These are phyloP conservation scores for Proteles cristata DNA, from an alignment of 2,113 vertebrate species.

Conservation along the genomic window DNA sequence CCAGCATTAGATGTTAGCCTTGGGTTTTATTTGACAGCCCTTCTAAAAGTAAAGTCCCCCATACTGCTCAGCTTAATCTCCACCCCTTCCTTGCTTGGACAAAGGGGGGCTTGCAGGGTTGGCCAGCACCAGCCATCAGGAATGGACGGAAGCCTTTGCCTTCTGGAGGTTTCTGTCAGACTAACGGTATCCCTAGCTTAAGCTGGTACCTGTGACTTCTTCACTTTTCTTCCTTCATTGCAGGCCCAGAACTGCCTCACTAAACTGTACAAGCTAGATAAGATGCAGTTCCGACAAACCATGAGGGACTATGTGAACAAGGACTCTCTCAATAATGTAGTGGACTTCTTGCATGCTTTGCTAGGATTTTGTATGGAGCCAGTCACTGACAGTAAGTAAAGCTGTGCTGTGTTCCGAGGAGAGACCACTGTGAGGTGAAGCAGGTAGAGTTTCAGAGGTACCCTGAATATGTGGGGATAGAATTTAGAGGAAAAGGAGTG, in stretches of 20 bases:
- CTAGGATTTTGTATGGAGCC: conserved; percentile 99
- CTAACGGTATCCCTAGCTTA: not conserved
- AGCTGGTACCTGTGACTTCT: conserved; percentile 71
- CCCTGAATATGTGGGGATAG: not conserved
- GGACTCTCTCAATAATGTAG: conserved; percentile 99
- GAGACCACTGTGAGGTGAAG: not conserved
- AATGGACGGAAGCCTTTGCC: not conserved
- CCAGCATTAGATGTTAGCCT: not conserved
- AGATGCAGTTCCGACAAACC: conserved; percentile 97
- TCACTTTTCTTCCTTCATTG: conserved; percentile 81
- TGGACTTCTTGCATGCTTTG: conserved; percentile 99
- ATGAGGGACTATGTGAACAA: conserved; percentile 99
- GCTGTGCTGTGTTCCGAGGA: not conserved
- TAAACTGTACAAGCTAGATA: conserved; percentile 97
- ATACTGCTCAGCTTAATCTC: not conserved
- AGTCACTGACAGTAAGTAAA: conserved; percentile 97
- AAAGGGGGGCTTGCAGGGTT: not conserved
- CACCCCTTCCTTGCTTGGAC: not conserved
- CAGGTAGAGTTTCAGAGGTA: not conserved
- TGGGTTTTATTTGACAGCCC: not conserved
- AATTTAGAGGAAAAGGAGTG: not conserved
- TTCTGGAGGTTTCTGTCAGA: conserved; percentile 6
- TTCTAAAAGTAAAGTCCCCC: not conserved
- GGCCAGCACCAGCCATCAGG: not conserved
- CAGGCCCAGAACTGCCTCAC: conserved; percentile 98